Evolutionary conservation across 2,113 vertebrate genomes (phyloP).

Genomic region (Prolemur simus): DNA sequence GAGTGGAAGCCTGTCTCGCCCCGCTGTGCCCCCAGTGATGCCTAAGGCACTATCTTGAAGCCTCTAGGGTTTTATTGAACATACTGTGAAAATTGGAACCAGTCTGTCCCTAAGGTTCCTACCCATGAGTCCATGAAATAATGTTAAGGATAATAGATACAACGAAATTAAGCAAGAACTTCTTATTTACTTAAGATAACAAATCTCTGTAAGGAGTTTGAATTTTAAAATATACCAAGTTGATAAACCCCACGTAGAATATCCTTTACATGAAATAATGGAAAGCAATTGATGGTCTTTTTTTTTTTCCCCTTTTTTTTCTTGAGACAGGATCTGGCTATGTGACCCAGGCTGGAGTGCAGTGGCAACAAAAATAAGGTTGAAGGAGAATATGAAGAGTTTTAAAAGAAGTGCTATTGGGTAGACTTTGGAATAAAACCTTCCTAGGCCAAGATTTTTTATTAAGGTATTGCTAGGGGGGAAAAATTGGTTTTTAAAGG

Average conservation of each 20-base stretch:
- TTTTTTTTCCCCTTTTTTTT: background rate
- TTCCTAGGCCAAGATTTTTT: too few species aligned
- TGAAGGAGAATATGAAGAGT: too few species aligned
- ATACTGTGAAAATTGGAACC: background rate
- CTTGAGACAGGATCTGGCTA: too few species aligned
- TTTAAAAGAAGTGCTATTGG: too few species aligned
- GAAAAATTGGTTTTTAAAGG: too few species aligned
- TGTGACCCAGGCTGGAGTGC: too few species aligned
- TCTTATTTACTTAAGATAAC: background rate
- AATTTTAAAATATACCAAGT: background rate
- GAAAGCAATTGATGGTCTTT: background rate
- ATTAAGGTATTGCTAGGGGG: too few species aligned
- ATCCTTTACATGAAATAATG: background rate
- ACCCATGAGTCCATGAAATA: background rate
- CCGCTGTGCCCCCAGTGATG: background rate
- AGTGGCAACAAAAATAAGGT: constrained; percentile 43
- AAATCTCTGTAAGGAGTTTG: background rate
- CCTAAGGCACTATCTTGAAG: background rate
- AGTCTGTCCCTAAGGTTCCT: background rate
- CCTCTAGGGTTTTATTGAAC: background rate
- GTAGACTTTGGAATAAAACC: too few species aligned
- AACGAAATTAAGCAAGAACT: constrained; percentile 18
- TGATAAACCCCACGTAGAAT: background rate
- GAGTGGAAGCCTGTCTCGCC: background rate
- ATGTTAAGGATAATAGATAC: background rate